These are phyloP conservation scores for Leptodactylus fallax DNA, from an alignment of 2,797 vertebrate species.

Conservation along the genomic window DNA sequence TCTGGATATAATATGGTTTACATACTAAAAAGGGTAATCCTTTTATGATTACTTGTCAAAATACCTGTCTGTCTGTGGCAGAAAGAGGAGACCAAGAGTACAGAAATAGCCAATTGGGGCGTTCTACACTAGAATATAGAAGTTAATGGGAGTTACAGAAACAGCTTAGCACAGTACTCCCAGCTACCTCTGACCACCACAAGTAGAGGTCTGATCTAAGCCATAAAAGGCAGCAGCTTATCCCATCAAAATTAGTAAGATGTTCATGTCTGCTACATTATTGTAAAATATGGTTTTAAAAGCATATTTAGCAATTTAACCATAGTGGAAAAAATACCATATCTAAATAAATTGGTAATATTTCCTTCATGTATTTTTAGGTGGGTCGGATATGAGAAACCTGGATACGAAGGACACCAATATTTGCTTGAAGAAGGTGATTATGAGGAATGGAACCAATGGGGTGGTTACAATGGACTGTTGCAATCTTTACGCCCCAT, in stretches of 20 bases:
- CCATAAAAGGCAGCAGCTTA: neutral
- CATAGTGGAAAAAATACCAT: too few species aligned
- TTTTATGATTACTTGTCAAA: neutral
- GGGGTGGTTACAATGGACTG: constrained; percentile 83
- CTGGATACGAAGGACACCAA: constrained; percentile 89
- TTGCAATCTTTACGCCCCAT: constrained; percentile 87
- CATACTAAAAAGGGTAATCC: neutral
- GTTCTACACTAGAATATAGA: too few species aligned
- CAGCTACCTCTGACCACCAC: too few species aligned
- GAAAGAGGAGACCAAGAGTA: too few species aligned
- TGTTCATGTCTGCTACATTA: too few species aligned
- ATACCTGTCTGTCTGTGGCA: too few species aligned
- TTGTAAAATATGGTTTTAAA: too few species aligned
- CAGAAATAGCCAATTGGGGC: too few species aligned
- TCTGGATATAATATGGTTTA: neutral
- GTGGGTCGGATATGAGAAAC: constrained; percentile 91
- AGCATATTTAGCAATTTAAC: too few species aligned
- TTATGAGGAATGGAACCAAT: constrained; percentile 85
- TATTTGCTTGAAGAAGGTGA: constrained; percentile 95
- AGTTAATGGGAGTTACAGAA: too few species aligned
- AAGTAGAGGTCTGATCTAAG: too few species aligned
- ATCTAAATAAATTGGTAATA: neutral
- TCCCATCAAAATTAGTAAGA: neutral
- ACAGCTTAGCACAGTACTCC: too few species aligned
- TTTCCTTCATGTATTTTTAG: constrained; percentile 70